Evolutionary conservation across 2,113 vertebrate genomes (phyloP).

Genomic region (Petrocephalus zakoni): DNA sequence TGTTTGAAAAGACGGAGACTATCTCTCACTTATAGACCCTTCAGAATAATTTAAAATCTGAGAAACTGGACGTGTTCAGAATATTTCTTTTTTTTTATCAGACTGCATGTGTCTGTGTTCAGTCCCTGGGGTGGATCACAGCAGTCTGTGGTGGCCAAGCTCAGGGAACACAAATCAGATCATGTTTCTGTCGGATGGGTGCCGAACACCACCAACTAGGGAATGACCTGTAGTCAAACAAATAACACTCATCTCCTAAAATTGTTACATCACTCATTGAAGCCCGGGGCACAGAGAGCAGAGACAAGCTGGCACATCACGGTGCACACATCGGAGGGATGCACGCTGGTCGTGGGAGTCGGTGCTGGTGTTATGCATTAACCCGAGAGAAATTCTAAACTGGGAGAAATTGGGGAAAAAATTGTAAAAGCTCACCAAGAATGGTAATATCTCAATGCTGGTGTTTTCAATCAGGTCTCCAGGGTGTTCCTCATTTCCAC

Average conservation of each 20-base stretch:
- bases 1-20: background rate
- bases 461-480: conserved; percentile 89
- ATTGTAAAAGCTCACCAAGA: no score
- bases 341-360: background rate
- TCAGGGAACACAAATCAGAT: background rate
- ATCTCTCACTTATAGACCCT: background rate
- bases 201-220: background rate
- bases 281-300: background rate
- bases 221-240: background rate
- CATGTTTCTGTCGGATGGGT: background rate
- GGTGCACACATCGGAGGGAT: background rate
- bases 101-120: background rate
- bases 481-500: conserved; percentile 91
- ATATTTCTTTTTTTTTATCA: background rate
- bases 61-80: background rate
- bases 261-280: background rate
- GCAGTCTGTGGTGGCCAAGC: background rate
- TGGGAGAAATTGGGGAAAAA: no score
- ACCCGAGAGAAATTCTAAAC: background rate
- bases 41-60: background rate
- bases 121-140: background rate
- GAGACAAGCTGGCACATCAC: background rate
- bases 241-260: background rate
- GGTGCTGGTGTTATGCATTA: background rate
- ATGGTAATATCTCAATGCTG: conserved; percentile 88